These are phyloP conservation scores for Amblyopsis rosae DNA, from an alignment of 2,113 vertebrate species.

Conservation along the genomic window DNA sequence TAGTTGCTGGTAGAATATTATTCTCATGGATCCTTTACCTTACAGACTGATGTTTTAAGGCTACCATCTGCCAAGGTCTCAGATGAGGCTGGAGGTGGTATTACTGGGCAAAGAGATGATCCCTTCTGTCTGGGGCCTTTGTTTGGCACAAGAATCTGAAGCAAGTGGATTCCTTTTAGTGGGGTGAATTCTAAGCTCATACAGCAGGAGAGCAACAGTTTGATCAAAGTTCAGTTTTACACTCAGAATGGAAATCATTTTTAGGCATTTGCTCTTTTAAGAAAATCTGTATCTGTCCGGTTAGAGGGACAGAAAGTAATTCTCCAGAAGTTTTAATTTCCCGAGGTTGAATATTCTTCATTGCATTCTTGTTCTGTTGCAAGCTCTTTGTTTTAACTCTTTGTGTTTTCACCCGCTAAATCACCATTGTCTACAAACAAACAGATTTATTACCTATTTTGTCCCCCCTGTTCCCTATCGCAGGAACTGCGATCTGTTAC, in stretches of 20 bases:
- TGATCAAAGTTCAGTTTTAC: slow-evolving; percentile 17
- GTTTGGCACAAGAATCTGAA: slow-evolving; percentile 28
- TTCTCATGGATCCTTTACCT: background rate
- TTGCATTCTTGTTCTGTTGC: slow-evolving; percentile 2
- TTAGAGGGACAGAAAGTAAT: slow-evolving; percentile 14
- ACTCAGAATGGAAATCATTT: slow-evolving; percentile 7
- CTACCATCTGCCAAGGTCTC: slow-evolving; percentile 58
- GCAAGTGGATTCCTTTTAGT: slow-evolving; percentile 6
- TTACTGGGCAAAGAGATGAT: slow-evolving; percentile 49
- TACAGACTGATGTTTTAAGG: slow-evolving; percentile 33
- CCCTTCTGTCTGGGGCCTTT: slow-evolving; percentile 34
- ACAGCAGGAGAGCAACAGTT: no score
- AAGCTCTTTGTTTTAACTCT: background rate
- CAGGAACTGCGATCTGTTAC: no score
- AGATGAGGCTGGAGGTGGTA: slow-evolving; percentile 49
- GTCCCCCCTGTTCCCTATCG: no score
- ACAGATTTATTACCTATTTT: background rate
- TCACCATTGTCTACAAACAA: slow-evolving; percentile 6
- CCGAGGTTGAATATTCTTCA: slow-evolving; percentile 19
- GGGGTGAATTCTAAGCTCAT: no score
- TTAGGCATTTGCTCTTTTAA: slow-evolving; percentile 2
- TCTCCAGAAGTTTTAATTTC: slow-evolving; percentile 20
- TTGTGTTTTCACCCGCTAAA: background rate
- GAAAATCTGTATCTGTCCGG: slow-evolving; percentile 19
- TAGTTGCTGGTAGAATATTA: background rate